Conservation (phyloP, 2,888 invertebrate genomes). For the Drosophila infuscata region DNA sequence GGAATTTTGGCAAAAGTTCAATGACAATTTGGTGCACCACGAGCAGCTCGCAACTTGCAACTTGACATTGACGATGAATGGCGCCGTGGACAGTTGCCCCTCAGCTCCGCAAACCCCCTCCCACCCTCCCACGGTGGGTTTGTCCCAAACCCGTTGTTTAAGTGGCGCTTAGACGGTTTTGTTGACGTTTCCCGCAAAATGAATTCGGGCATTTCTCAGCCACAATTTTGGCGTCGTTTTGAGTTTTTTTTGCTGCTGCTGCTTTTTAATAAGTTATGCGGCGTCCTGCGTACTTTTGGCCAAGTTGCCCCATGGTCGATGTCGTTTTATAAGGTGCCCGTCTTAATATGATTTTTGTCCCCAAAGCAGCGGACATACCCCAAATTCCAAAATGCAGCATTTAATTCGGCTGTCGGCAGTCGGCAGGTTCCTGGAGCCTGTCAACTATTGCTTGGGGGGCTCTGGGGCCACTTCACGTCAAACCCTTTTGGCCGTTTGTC, state of each 20-base stretch:
- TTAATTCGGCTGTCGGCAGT: conserved; percentile 43
- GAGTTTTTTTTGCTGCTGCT: conserved; percentile 19
- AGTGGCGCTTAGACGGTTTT: conserved; percentile 74
- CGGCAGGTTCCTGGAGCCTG: conserved; percentile 9
- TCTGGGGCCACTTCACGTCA: conserved; percentile 44
- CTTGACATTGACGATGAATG: conserved; percentile 76
- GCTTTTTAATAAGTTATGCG: conserved; percentile 83
- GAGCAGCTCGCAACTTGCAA: not conserved
- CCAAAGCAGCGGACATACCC: conserved; percentile 72
- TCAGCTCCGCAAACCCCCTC: not conserved
- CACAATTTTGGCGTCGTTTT: conserved; percentile 55
- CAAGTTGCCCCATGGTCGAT: conserved; percentile 22
- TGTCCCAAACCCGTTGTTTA: conserved; percentile 60
- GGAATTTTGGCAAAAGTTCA: conserved; percentile 45
- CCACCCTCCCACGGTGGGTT: not conserved
- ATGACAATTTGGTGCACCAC: conserved; percentile 45
- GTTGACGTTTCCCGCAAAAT: conserved; percentile 37
- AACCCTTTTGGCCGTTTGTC: conserved; percentile 73
- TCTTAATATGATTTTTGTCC: conserved; percentile 84
- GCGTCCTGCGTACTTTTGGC: conserved; percentile 28
- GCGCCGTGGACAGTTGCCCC: conserved; percentile 77
- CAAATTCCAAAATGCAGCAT: conserved; percentile 80
- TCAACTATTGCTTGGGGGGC: conserved; percentile 10
- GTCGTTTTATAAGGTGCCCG: conserved; percentile 82
- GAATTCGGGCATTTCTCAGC: conserved; percentile 68